phyloP scores from a whole-genome alignment of 2,888 invertebrate genomes.

The Andrena fulva region DNA sequence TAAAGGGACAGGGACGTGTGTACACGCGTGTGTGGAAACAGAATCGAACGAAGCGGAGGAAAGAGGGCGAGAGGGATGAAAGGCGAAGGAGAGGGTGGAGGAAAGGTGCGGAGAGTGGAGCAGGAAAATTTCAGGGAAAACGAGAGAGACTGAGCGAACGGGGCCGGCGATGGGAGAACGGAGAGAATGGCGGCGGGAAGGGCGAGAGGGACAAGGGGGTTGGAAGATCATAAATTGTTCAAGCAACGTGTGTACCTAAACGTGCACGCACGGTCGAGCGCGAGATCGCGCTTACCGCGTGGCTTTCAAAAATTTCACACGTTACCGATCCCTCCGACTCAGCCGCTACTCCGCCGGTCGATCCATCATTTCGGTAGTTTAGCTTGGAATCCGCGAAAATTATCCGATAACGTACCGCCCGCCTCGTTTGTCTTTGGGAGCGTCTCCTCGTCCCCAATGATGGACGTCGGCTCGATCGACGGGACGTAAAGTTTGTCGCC shows the following conservation, averaged over 20 bases:
- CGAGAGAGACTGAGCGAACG: conserved; percentile 17
- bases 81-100: conserved; percentile 1
- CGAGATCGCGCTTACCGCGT: conserved; percentile 71
- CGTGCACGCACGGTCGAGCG: conserved; percentile 64
- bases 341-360: conserved; percentile 51
- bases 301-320: conserved; percentile 75
- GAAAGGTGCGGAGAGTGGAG: not conserved
- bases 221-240: conserved; percentile 71
- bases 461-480: conserved; percentile 41
- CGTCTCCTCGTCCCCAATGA: conserved; percentile 35
- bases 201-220: conserved; percentile 50
- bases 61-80: conserved; percentile 8
- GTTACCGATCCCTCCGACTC: conserved; percentile 68
- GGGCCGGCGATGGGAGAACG: not conserved
- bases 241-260: conserved; percentile 68
- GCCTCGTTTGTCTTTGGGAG: conserved; percentile 66
- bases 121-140: conserved; percentile 25
- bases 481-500: not conserved
- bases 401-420: conserved; percentile 65
- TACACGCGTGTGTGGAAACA: conserved; percentile 18
- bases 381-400: conserved; percentile 65
- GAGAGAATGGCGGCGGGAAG: conserved; percentile 48
- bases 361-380: conserved; percentile 73
- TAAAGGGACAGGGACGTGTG: not conserved
- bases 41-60: conserved; percentile 25